Percentiles rank a stretch among this genome's conserved stretches.
phyloP scores from a whole-genome alignment of 2,888 invertebrate genomes.

The Phalera bucephala region DNA sequence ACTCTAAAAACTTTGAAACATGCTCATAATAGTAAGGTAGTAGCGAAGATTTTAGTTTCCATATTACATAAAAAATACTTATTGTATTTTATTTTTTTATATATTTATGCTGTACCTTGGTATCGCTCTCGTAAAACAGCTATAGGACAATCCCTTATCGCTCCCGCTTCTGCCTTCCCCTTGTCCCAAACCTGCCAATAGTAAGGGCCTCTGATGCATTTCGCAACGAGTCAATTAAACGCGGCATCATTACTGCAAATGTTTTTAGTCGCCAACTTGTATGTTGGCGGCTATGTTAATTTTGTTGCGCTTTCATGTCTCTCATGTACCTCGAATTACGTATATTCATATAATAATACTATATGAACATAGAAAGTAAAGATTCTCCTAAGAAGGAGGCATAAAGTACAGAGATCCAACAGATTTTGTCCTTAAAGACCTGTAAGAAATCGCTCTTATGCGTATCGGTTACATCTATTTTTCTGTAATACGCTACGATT shows the following conservation, averaged over 20 bases:
- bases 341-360: background rate
- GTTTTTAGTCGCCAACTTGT: constrained; percentile 42
- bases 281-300: constrained; percentile 36
- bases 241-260: constrained; percentile 55
- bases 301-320: constrained; percentile 32
- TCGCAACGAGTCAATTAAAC: constrained; percentile 72
- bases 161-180: background rate
- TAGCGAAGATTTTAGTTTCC: too few relatives aligned
- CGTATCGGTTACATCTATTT: too few relatives aligned
- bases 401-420: too few relatives aligned
- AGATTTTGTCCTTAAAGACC: too few relatives aligned
- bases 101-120: background rate
- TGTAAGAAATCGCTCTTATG: too few relatives aligned
- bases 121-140: background rate
- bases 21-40: too few relatives aligned
- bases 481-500: too few relatives aligned
- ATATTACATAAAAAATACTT: too few relatives aligned
- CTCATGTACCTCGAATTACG: constrained; percentile 6
- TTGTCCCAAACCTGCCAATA: constrained; percentile 9
- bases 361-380: too few relatives aligned
- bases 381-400: too few relatives aligned
- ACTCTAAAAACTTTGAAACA: too few relatives aligned
- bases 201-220: constrained; percentile 50
- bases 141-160: background rate
- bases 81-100: too few relatives aligned